A percentile compares a stretch with the other conserved stretches of the same genome.
Conservation (phyloP, 2,888 invertebrate species). For the Drosophila helvetica region DNA sequence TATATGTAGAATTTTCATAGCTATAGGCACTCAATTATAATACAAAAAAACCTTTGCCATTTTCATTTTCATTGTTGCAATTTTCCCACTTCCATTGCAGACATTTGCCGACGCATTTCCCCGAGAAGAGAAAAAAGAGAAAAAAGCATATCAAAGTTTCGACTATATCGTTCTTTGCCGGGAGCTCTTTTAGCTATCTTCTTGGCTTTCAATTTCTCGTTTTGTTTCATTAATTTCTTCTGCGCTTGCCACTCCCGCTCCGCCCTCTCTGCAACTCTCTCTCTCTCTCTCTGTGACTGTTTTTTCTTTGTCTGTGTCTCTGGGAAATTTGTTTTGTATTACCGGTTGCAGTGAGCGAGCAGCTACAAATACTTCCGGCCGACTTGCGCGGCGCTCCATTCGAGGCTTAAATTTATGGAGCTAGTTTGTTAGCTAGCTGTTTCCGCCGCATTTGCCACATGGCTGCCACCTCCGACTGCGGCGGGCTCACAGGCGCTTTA, state of each 20-base stretch:
- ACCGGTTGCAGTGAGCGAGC: constrained; percentile 54
- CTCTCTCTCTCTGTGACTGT: neutral
- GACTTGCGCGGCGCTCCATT: constrained; percentile 55
- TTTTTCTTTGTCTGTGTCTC: constrained; percentile 10
- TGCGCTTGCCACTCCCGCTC: neutral
- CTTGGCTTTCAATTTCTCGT: constrained; percentile 31
- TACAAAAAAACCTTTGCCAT: neutral
- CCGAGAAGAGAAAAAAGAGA: neutral
- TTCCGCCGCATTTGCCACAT: constrained; percentile 73
- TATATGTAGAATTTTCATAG: neutral
- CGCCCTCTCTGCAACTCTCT: neutral
- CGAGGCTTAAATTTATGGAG: constrained; percentile 65
- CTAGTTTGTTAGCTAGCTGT: constrained; percentile 56
- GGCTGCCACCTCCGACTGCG: constrained; percentile 34
- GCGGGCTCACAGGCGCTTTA: neutral
- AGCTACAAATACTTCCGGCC: constrained; percentile 72
- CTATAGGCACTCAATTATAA: neutral
- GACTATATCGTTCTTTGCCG: neutral
- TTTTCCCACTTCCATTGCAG: neutral
- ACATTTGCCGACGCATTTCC: neutral
- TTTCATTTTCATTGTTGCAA: neutral
- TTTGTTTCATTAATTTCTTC: constrained; percentile 68
- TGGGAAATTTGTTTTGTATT: constrained; percentile 72
- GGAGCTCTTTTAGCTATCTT: constrained; percentile 3
- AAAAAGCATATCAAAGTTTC: constrained; percentile 28